Base-by-base conservation (phyloP, 2,113 vertebrate genomes). In the Ceyx melanurus region DNA sequence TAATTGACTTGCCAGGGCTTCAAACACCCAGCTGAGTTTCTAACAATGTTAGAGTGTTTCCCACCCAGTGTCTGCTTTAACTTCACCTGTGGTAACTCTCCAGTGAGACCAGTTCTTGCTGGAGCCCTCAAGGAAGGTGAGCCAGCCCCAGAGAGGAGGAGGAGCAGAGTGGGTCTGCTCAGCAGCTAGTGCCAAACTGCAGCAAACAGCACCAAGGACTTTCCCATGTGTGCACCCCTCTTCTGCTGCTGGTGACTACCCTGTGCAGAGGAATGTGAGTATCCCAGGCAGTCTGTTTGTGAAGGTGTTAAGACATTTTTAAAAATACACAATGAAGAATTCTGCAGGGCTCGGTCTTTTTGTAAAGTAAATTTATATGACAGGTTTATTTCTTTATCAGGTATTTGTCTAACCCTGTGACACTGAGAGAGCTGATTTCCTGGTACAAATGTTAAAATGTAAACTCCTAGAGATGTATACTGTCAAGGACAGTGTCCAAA, bases 341-440 rank as follows among this genome's bases (percentile, higher is more conserved):
- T 89, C 56, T 90, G 66, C 9, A 13, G 45, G 80, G 66, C 60
- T 88, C 4, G 5, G 70, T 85, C 77, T 86, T 76, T 88, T 89
- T 78, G 66, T 68, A 80, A 92, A 93, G 86, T 65, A 75, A 90
- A 95, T 95, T 86, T 85, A 87, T 95, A 71, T 94, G 95, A 74
- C 86, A 84, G 85, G 64, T 96, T 97, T 93, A 79, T 95, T 90
- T 88, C 90, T 94, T 82, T 75, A 95, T 94, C 73, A 70, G 29
- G 40, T 97, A 86, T 98, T 97, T 97, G 90, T 93, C 95, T 98
- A 97, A 96, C 91, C 90, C 91, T 1, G 14, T 87, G 56, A 94
- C 92, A 94, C 65, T 3, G 65, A 74, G 83, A 74, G 67, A 75
- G 76, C 66, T 60, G 92, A 94, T 91, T 97, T 91, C 93, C 81